Evolutionary conservation across 2,113 vertebrate genomes (phyloP).

Genomic region (Scomber colias): DNA sequence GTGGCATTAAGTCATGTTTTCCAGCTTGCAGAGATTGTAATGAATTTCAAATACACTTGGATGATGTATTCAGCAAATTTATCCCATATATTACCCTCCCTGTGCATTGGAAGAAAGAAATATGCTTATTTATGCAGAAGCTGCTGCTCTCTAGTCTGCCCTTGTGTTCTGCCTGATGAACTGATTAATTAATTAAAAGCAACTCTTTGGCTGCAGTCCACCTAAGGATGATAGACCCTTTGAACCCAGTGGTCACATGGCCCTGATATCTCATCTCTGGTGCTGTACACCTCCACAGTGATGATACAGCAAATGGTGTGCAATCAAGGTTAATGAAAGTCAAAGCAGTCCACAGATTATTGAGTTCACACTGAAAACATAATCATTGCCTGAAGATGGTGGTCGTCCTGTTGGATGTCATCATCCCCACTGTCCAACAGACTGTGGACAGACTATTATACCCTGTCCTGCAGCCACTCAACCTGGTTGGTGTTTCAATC

Average conservation of each 20-base stretch:
- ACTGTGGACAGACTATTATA: not conserved
- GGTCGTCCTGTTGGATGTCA: slow-evolving; percentile 28
- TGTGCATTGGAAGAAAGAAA: slow-evolving; percentile 21
- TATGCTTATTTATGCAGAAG: slow-evolving; percentile 59
- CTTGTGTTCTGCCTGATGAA: slow-evolving; percentile 70
- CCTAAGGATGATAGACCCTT: slow-evolving; percentile 54
- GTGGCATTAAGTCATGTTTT: slow-evolving; percentile 30
- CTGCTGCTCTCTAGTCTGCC: slow-evolving; percentile 42
- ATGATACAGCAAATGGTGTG: slow-evolving; percentile 57
- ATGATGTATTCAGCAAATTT: slow-evolving; percentile 33
- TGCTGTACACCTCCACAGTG: slow-evolving; percentile 36
- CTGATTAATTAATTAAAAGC: slow-evolving; percentile 73
- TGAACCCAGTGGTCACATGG: slow-evolving; percentile 42
- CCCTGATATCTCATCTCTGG: slow-evolving; percentile 46
- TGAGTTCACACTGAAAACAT: slow-evolving; percentile 13
- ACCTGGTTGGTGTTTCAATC: not conserved
- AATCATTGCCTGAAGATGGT: slow-evolving; percentile 33
- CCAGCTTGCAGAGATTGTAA: slow-evolving; percentile 18
- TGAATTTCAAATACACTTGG: slow-evolving; percentile 49
- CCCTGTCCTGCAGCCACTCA: not conserved
- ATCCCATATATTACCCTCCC: slow-evolving; percentile 41
- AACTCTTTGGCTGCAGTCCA: slow-evolving; percentile 54
- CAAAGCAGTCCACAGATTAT: slow-evolving; percentile 22
- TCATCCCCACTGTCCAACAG: slow-evolving; percentile 5
- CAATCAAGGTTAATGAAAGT: slow-evolving; percentile 73